Base-by-base conservation (phyloP, 1,140 invertebrate genomes). In the Thaumetopoea pityocampa region DNA sequence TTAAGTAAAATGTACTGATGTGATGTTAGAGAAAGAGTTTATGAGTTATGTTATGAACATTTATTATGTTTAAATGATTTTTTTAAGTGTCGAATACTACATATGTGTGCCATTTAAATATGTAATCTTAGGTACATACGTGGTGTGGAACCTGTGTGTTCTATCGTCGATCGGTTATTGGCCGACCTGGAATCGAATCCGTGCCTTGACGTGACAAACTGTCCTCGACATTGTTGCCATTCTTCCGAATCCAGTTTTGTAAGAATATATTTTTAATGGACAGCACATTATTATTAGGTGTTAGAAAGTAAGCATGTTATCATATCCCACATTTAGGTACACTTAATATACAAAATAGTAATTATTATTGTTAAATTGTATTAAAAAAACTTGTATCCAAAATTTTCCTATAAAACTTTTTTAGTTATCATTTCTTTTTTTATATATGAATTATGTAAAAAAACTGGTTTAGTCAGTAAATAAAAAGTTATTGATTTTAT, bases 91-190 rank as follows among this genome's bases (percentile, higher is more conserved):
- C 46, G 59, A 71, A 71, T 70, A 64, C 66, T 78, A 78, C 67
- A 77, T 79, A 71, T 66, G 67, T 79, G 74, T 79, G 74, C 74
- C 74, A 79, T 79, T 71, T 67, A 63, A 11, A 47, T 63, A 55
- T 70, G 56, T 72, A 67, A 60, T 45, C 49, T 58, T 66, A 69
- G 59, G 10, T 64, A 64, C 44, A 34, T 44, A 22, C 55, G 26
- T 42, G 34, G 34, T 48, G 30, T 33, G 27, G 33, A 49, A 33
- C 40, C 35, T 35, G 32, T 40, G 37, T 14, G 33, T 24, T 28
- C 29, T 37, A 35, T 24, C 42, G 17, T 27, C n/a, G 17, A 29
- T 34, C 34, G 36, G 28, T 55, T 44, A n/a, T 30, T 29, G 41
- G 41, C 45, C 51, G 45, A 48, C 51, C 30, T 5, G 16, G 20